Conservation (phyloP, 2,113 vertebrate genomes). For the Falcunculus frontatus region DNA sequence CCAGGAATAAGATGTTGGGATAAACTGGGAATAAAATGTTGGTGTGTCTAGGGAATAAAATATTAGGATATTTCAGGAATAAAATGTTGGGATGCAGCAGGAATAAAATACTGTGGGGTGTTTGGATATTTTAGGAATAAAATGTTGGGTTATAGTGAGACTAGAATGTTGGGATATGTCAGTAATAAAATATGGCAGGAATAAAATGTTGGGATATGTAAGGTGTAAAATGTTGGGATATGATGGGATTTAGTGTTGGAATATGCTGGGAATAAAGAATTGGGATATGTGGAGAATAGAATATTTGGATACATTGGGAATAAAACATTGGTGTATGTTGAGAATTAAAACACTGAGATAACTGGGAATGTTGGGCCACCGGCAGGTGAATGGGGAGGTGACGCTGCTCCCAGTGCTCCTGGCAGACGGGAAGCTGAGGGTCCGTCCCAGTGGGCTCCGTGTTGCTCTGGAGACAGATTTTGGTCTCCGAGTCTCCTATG, state of each 20-base stretch:
- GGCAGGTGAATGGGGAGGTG: constrained; percentile 54
- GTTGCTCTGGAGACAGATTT: constrained; percentile 65
- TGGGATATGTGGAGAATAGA: neutral
- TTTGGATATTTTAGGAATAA: neutral
- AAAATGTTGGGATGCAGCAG: neutral
- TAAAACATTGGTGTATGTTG: neutral
- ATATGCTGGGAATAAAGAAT: neutral
- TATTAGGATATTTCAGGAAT: neutral
- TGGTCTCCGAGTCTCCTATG: constrained; percentile 72
- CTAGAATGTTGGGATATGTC: too few relatives aligned
- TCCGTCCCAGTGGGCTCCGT: constrained; percentile 28
- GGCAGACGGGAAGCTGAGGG: neutral
- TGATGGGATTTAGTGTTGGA: neutral
- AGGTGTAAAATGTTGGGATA: neutral
- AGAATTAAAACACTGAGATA: neutral
- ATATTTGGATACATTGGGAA: neutral
- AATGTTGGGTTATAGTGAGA: neutral
- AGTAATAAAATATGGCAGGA: neutral
- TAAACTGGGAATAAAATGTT: neutral
- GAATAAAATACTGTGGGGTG: neutral
- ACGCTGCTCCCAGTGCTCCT: constrained; percentile 44
- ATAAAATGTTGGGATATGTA: neutral
- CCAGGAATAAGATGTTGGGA: neutral
- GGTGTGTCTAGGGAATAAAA: neutral
- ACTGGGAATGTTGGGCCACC: neutral